Evolutionary conservation across 2,797 vertebrate genomes (phyloP), one percentile per base, ranked within the genome.

Genomic region (Xiphophorus birchmanni): DNA sequence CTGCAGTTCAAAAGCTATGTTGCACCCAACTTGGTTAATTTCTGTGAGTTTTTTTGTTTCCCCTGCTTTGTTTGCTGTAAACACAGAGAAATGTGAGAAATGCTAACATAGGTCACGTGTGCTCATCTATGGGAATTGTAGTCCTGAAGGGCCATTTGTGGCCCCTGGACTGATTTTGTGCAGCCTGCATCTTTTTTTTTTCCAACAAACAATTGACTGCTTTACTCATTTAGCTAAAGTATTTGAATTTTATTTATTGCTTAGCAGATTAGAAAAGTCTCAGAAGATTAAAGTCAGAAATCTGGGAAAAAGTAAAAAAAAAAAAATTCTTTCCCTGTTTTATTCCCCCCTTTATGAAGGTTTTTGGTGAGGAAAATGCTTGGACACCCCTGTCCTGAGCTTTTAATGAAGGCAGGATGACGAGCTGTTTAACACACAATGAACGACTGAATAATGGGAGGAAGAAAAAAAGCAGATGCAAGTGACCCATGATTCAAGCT

Each of bases 11-110:
- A 45, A n/a, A 29, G 12, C 13, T 10, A 2, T 10, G 63, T 65
- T 37, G 17, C 29, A 35, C 5, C 23, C 32, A 63, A 63, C 15
- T 17, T 63, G 2, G 5, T 15, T 18, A 17, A 63, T 63, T 63
- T 63, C n/a, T 13, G 10, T 60, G 2, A 42, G 4, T 29, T 21
- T 5, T n/a, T 37, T 47, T 52, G 13, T 67, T 42, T 50, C 50
- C 78, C 3, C 4, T 23, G 32, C 15, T 7, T 4, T 65, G 45
- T 54, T 58, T 45, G 21, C 58, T 50, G 29, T 67, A 77, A 76
- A 60, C 44, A 63, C n/a, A 84, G 10, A 37, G 60, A 45, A 73
- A 17, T 81, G 4, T 21, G 73, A 76, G 40, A 45, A 78, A 45
- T 35, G 17, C 15, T 0, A n/a, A 50, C 44, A 45, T 40, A 75